These are phyloP conservation scores for Diarsia rubi DNA, from an alignment of 2,888 invertebrate genomes.

Conservation along the genomic window DNA sequence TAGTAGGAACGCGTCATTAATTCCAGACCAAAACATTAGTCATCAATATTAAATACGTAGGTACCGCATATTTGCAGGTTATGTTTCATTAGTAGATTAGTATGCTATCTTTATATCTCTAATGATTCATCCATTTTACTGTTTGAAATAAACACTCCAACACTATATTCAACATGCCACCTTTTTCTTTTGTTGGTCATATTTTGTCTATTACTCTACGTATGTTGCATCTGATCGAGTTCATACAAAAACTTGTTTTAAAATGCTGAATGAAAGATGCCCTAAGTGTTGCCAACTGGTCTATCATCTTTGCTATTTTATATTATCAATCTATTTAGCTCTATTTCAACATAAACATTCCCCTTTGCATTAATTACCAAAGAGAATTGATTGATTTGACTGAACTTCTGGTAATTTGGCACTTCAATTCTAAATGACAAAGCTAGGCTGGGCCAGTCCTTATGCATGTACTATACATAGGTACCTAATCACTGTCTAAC, in stretches of 20 bases:
- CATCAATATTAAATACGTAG: not conserved
- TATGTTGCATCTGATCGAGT: not conserved
- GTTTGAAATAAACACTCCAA: not conserved
- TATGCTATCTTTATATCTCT: constrained; percentile 7
- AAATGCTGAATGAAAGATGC: not conserved
- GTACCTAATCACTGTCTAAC: not conserved
- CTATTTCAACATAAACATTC: not conserved
- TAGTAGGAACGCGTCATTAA: not conserved
- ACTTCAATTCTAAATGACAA: not conserved
- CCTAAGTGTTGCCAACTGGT: not conserved
- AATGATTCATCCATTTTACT: constrained; percentile 25
- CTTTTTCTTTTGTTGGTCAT: not conserved
- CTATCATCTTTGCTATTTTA: not conserved
- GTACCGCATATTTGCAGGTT: constrained; percentile 38
- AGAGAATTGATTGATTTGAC: too few relatives aligned
- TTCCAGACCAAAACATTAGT: constrained; percentile 23
- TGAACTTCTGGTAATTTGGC: not conserved
- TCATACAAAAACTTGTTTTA: not conserved
- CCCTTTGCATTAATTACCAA: not conserved
- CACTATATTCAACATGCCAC: not conserved
- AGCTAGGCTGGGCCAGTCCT: not conserved
- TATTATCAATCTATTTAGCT: not conserved
- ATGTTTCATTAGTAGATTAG: constrained; percentile 16
- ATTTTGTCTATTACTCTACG: too few relatives aligned
- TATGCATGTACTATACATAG: not conserved